Evolutionary conservation across 2,888 invertebrate genomes (phyloP).

Genomic region (Torymus auratus): DNA sequence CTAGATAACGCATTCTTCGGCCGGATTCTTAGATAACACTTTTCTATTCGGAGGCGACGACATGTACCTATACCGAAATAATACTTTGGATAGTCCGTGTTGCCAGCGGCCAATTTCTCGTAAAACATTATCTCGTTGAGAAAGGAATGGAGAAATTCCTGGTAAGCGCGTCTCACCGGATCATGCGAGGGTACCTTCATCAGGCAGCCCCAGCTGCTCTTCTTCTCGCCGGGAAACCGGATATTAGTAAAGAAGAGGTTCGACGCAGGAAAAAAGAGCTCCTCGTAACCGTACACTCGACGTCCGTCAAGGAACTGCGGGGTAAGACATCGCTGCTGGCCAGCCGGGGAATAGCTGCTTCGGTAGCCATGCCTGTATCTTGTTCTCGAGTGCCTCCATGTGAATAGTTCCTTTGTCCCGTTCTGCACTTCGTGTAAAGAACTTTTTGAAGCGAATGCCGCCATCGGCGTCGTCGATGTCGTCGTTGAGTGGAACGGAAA

Average conservation of each 20-base stretch:
- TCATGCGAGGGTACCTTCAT: conserved; percentile 35
- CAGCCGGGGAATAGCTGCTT: conserved; percentile 54
- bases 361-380: conserved; percentile 58
- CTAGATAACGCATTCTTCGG: too few relatives aligned
- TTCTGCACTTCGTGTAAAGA: too few relatives aligned
- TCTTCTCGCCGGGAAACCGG: conserved; percentile 27
- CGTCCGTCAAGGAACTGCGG: conserved; percentile 25
- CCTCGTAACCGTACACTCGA: conserved; percentile 56
- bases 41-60: too few relatives aligned
- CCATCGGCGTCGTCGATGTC: too few relatives aligned
- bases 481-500: too few relatives aligned
- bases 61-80: conserved; percentile 37
- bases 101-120: conserved; percentile 52
- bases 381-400: conserved; percentile 38
- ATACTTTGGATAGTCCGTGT: conserved; percentile 57
- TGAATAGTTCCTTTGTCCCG: too few relatives aligned
- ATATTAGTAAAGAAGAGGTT: conserved; percentile 61
- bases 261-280: conserved; percentile 62
- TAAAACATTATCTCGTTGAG: conserved; percentile 72
- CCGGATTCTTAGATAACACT: too few relatives aligned
- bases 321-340: background rate
- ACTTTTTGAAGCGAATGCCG: too few relatives aligned
- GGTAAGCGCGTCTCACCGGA: background rate
- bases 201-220: background rate
- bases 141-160: conserved; percentile 60